Conservation (phyloP, 2,888 invertebrate genomes). For the Kuschelorhynchus macadamiae region DNA sequence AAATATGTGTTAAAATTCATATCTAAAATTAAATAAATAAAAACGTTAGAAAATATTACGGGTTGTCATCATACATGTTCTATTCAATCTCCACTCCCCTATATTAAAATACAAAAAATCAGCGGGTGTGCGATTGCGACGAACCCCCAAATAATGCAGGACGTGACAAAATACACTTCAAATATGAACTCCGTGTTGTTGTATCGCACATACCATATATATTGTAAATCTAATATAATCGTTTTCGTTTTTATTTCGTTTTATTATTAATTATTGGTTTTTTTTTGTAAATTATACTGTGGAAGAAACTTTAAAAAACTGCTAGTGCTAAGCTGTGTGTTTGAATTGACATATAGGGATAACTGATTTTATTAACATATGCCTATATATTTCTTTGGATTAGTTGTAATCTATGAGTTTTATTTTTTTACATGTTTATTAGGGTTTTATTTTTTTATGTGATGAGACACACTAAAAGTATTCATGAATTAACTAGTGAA, state of each 20-base stretch:
- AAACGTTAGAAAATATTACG: too few relatives aligned
- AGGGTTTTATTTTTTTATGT: too few relatives aligned
- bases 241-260: conserved; percentile 35
- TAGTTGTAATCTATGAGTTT: too few relatives aligned
- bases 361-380: conserved; percentile 13
- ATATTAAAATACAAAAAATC: conserved; percentile 6
- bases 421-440: too few relatives aligned
- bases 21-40: too few relatives aligned
- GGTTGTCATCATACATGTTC: too few relatives aligned
- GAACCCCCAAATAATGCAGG: conserved; percentile 9
- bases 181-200: conserved; percentile 26
- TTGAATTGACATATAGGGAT: conserved; percentile 9
- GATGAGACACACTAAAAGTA: too few relatives aligned
- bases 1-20: neutral
- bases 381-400: too few relatives aligned
- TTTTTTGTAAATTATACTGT: conserved; percentile 28
- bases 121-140: conserved; percentile 24
- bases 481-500: too few relatives aligned
- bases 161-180: conserved; percentile 15
- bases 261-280: conserved; percentile 20
- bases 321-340: conserved; percentile 18
- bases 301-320: conserved; percentile 10
- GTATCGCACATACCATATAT: conserved; percentile 37
- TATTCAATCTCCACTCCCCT: too few relatives aligned
- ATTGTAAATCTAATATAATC: conserved; percentile 38